Conservation (phyloP, 1,140 invertebrate species). For the Brachionus manjavacas region DNA sequence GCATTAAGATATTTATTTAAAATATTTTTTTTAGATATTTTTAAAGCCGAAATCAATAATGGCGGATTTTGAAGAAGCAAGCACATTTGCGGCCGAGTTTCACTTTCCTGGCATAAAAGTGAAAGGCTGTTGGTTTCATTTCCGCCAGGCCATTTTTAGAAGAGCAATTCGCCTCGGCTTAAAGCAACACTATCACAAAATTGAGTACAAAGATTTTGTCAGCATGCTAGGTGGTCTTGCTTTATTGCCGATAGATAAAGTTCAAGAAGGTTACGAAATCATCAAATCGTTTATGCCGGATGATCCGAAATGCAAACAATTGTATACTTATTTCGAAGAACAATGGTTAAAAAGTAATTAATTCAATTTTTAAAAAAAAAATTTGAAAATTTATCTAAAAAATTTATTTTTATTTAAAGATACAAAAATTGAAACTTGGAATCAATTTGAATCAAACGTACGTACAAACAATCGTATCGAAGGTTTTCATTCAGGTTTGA, state of each 20-base stretch:
- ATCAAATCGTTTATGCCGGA: neutral
- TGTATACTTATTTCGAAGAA: neutral
- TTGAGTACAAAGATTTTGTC: neutral
- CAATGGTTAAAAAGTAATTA: neutral
- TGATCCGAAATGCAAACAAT: neutral
- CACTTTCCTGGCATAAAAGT: neutral
- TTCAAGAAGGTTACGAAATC: neutral
- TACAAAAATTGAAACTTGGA: neutral
- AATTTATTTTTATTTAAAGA: too few relatives aligned
- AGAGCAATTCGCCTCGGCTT: neutral
- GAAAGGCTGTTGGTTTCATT: constrained; percentile 10
- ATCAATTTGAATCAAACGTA: neutral
- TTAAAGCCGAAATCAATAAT: neutral
- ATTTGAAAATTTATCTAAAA: too few relatives aligned
- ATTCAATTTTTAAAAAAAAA: too few relatives aligned
- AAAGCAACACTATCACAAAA: neutral
- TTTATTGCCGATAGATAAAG: neutral
- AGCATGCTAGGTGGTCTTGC: neutral
- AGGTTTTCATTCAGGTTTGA: neutral
- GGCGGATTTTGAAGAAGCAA: constrained; percentile 17
- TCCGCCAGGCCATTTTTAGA: constrained; percentile 5
- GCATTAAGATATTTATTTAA: too few relatives aligned
- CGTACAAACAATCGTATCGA: constrained; percentile 3
- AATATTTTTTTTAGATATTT: too few relatives aligned
- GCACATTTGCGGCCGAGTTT: neutral